Evolutionary conservation across 2,113 vertebrate genomes (phyloP).

Genomic region (Hippocampus abdominalis): DNA sequence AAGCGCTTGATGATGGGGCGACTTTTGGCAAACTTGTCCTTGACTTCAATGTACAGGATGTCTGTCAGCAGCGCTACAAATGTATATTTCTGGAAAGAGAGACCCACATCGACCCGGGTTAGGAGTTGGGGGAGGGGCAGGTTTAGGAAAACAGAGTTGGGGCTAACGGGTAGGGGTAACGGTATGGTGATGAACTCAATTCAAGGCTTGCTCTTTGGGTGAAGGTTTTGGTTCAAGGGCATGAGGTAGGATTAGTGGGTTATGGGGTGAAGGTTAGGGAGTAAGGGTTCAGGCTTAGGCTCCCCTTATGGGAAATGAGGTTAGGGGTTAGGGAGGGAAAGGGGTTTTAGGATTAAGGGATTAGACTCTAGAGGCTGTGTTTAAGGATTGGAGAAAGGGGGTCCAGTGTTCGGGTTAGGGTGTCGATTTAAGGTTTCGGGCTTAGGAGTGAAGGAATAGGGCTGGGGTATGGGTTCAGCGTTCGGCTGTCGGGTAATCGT

Average conservation of each 20-base stretch:
- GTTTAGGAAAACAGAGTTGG: background rate
- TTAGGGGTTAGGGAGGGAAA: background rate
- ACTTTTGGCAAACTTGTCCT: constrained; percentile 99
- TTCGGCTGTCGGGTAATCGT: background rate
- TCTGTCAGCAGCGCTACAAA: constrained; percentile 97
- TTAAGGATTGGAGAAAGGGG: no score
- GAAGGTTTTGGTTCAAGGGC: background rate
- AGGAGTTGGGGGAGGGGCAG: background rate
- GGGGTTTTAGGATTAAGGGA: no score
- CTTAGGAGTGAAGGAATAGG: background rate
- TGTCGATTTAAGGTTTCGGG: no score
- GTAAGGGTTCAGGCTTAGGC: no score
- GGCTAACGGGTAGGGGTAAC: background rate
- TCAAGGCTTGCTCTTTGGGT: background rate
- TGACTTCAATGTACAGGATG: constrained; percentile 96
- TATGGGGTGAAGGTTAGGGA: background rate
- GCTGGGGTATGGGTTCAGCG: background rate
- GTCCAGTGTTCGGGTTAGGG: no score
- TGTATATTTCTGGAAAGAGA: constrained; percentile 87
- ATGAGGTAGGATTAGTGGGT: background rate
- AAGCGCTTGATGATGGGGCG: constrained; percentile 98
- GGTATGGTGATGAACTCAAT: background rate
- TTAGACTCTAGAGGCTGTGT: no score
- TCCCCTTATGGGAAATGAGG: background rate
- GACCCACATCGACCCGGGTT: background rate